Evolutionary conservation across 2,113 vertebrate genomes (phyloP).

Genomic region (Corynorhinus townsendii): DNA sequence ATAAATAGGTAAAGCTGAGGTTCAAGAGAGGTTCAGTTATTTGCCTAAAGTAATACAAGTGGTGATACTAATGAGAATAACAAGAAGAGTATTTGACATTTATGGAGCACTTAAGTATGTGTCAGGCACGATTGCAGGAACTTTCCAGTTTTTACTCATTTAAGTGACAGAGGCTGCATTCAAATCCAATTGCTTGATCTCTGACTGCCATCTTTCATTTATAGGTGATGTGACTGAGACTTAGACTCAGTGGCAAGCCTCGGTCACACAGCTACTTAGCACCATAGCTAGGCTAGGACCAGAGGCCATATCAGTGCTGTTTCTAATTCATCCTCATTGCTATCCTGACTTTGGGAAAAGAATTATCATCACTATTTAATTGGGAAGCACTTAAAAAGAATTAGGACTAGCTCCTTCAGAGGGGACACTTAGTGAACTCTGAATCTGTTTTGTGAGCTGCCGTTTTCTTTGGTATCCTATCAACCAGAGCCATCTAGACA

Average conservation of each 20-base stretch:
- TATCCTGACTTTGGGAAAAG: neutral
- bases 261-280: neutral
- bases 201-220: neutral
- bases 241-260: neutral
- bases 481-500: neutral
- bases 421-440: neutral
- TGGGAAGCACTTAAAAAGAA: neutral
- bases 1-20: neutral
- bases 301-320: neutral
- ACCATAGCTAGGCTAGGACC: neutral
- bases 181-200: neutral
- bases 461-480: neutral
- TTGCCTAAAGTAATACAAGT: neutral
- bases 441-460: neutral
- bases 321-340: neutral
- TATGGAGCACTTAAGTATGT: neutral
- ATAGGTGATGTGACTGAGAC: neutral
- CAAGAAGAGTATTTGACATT: neutral
- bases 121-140: neutral
- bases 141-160: neutral
- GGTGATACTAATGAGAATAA: neutral
- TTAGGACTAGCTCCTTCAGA: neutral
- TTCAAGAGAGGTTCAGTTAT: neutral
- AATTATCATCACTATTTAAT: neutral
- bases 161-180: neutral